A percentile compares a stretch with the other conserved stretches of the same genome.
Conservation (phyloP, 1,140 invertebrate genomes). For the Temnothorax curvispinosus region DNA sequence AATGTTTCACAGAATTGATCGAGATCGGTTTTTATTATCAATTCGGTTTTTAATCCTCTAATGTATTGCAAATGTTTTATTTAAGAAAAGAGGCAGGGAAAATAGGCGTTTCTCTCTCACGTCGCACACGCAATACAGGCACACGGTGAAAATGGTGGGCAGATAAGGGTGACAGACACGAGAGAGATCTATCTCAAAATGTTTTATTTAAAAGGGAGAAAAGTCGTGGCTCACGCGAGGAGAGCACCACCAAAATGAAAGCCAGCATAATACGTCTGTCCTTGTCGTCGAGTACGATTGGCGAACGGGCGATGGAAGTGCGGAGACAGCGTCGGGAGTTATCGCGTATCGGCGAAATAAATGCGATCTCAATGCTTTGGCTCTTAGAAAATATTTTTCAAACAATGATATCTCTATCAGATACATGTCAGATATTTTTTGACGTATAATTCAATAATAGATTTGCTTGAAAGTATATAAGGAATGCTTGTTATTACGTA, state of each 20-base stretch:
- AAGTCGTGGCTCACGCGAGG: constrained; percentile 48
- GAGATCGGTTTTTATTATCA: neutral
- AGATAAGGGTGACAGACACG: constrained; percentile 51
- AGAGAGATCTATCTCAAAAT: constrained; percentile 54
- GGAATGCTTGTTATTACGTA: neutral
- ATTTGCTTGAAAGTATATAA: constrained; percentile 8
- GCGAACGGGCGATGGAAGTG: neutral
- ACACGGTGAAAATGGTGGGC: constrained; percentile 21
- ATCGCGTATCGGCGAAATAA: constrained; percentile 26
- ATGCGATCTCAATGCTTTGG: constrained; percentile 1
- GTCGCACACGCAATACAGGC: constrained; percentile 22
- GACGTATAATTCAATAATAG: neutral
- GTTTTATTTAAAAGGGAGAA: constrained; percentile 65
- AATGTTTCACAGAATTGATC: neutral
- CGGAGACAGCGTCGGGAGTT: neutral
- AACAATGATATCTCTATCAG: neutral
- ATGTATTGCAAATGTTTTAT: constrained; percentile 29
- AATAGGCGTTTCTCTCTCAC: neutral
- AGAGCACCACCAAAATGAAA: constrained; percentile 48
- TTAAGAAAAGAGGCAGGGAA: neutral
- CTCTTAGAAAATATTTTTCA: neutral
- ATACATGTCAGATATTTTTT: constrained; percentile 19
- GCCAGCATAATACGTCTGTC: constrained; percentile 7
- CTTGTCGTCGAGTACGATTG: constrained; percentile 28
- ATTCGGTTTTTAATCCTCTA: constrained; percentile 22